Percentiles rank a stretch among this genome's conserved stretches.
Evolutionary conservation across 2,888 invertebrate genomes (phyloP).

Genomic region (Gerris lacustris): DNA sequence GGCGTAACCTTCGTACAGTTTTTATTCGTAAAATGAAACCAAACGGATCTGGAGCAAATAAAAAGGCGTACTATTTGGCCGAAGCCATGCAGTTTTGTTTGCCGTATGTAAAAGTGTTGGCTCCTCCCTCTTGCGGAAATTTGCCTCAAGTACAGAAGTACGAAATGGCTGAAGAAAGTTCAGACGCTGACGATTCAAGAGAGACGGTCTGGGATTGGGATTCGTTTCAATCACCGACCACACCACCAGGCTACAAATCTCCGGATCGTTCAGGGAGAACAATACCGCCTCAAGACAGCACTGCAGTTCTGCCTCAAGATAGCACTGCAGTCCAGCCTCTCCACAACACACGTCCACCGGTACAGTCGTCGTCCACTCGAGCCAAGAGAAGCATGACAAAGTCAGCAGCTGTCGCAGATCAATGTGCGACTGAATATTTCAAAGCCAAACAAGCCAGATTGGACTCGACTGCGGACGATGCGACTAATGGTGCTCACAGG

Average conservation of each 20-base stretch:
- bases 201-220: slow-evolving; percentile 6
- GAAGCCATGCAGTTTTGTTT: slow-evolving; percentile 22
- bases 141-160: slow-evolving; percentile 12
- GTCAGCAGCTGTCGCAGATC: slow-evolving; percentile 24
- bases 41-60: slow-evolving; percentile 21
- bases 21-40: slow-evolving; percentile 23
- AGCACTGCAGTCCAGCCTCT: too few species aligned
- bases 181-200: slow-evolving; percentile 11
- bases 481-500: slow-evolving; percentile 9
- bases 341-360: slow-evolving; percentile 4
- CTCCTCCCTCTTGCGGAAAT: slow-evolving; percentile 17
- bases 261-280: not conserved
- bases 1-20: slow-evolving; percentile 23
- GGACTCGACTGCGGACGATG: slow-evolving; percentile 11
- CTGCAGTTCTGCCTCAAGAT: not conserved
- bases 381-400: slow-evolving; percentile 23
- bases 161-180: not conserved
- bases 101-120: slow-evolving; percentile 19
- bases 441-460: slow-evolving; percentile 26
- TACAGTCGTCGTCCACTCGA: slow-evolving; percentile 19
- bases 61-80: slow-evolving; percentile 20
- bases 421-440: slow-evolving; percentile 26
- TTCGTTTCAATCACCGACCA: slow-evolving; percentile 13
- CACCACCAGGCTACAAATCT: not conserved
- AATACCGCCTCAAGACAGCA: too few species aligned